Percentiles rank a stretch among this genome's conserved stretches.
Evolutionary conservation across 2,113 vertebrate species (phyloP).

Genomic region (Phoxinus phoxinus): DNA sequence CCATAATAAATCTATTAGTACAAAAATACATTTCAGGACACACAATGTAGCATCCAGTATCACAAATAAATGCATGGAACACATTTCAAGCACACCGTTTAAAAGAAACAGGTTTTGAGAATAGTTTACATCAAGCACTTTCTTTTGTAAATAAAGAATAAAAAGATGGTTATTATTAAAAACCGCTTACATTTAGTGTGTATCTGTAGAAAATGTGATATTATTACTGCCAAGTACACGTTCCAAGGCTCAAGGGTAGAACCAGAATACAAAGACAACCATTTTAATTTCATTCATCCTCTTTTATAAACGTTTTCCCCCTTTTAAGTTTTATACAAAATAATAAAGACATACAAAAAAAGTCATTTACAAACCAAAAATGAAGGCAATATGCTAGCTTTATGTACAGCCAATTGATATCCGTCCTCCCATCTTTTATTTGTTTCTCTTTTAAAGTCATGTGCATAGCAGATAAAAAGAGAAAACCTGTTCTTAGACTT

Average conservation of each 20-base stretch:
- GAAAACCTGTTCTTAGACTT: conserved; percentile 65
- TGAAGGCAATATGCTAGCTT: conserved; percentile 93
- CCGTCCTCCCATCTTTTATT: conserved; percentile 57
- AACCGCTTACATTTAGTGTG: conserved; percentile 76
- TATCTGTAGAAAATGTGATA: conserved; percentile 84
- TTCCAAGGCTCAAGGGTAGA: conserved; percentile 94
- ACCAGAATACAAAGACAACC: conserved; percentile 93
- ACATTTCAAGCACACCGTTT: conserved; percentile 82
- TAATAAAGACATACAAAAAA: conserved; percentile 95
- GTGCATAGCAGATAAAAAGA: conserved; percentile 88
- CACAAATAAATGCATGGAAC: conserved; percentile 91
- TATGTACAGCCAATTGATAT: conserved; percentile 91
- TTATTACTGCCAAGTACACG: conserved; percentile 88
- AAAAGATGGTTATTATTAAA: conserved; percentile 87
- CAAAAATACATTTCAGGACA: conserved; percentile 99
- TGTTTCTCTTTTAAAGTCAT: conserved; percentile 69
- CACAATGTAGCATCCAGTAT: conserved; percentile 93
- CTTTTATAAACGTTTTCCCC: conserved; percentile 75
- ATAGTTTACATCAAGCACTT: conserved; percentile 85
- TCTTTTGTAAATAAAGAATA: conserved; percentile 69
- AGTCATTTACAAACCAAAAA: conserved; percentile 98
- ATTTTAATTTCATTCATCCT: conserved; percentile 62
- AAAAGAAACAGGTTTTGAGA: conserved; percentile 87
- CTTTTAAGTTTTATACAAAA: conserved; percentile 94
- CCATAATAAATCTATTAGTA: conserved; percentile 99